These are phyloP conservation scores for Stercorarius parasiticus DNA, from an alignment of 2,113 vertebrate species.

Conservation along the genomic window DNA sequence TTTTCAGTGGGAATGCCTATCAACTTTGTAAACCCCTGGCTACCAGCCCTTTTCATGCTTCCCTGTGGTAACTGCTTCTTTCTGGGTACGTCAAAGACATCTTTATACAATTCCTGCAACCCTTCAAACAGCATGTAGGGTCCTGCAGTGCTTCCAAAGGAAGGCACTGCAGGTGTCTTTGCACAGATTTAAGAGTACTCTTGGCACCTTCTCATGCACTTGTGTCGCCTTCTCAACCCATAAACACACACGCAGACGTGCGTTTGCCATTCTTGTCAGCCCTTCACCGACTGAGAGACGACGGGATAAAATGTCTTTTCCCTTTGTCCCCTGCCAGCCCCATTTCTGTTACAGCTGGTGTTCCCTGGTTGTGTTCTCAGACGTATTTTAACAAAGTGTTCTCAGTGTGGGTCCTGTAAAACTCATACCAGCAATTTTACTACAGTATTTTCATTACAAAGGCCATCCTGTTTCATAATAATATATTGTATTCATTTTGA, in stretches of 20 bases:
- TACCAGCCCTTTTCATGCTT: not conserved
- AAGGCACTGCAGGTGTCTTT: constrained; percentile 30
- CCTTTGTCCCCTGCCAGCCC: not conserved
- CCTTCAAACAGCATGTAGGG: constrained; percentile 17
- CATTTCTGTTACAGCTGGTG: not conserved
- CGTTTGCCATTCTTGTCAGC: not conserved
- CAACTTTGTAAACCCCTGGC: not conserved
- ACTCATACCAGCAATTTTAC: constrained; percentile 26
- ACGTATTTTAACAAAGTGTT: constrained; percentile 8
- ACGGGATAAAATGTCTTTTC: not conserved
- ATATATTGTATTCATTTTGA: constrained; percentile 57
- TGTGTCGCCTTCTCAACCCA: not conserved
- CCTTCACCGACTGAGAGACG: not conserved
- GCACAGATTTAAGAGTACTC: not conserved
- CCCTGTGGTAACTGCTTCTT: not conserved
- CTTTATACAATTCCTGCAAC: constrained; percentile 10
- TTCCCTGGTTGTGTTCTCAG: constrained; percentile 18
- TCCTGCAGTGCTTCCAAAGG: not conserved
- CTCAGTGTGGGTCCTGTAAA: constrained; percentile 40
- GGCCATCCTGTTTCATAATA: constrained; percentile 44
- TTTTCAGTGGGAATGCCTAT: not conserved
- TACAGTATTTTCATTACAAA: constrained; percentile 53
- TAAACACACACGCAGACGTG: not conserved
- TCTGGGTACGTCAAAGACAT: constrained; percentile 12
- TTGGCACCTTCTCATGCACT: not conserved